Base-by-base conservation (phyloP, 2,113 vertebrate species). In the Osmerus mordax region DNA sequence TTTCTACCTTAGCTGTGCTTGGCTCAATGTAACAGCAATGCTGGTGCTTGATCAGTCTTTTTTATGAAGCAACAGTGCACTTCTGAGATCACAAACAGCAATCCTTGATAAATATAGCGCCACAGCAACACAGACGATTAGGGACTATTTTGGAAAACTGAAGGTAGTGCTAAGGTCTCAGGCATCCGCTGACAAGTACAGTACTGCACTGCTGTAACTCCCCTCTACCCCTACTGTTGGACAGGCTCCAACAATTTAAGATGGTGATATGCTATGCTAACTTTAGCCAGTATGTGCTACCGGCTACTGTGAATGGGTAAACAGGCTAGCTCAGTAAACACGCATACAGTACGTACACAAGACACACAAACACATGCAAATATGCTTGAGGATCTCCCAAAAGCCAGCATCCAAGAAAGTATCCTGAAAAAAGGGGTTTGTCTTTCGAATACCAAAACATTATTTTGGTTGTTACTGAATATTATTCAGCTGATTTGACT, bases 181-280 rank as follows among this genome's bases (percentile, higher is more conserved):
- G 71, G 83, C 86, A 90, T 90, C 81, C 79, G 90, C 91, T 92
- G 91, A 91, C 90, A 81, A 75, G 85, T 90, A 87, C 87, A 90
- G 88, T 89, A 82, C 73, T 83, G 84, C 9, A 8, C 41, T 47
- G 41, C 41, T 47, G 41, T 47, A 47, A 47, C 41, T 47, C 41
- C 9, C 41, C 32, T 36, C 32, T 36, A 36, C 32, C 32, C 7
- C 32, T 36, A 36, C 41, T 11, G 41, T 12, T 47, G 41, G 41
- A 9, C 41, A 47, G 9, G 2, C 41, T 47, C 41, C 41, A 47
- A 47, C 41, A 47, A 47, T 9, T 47, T 9, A 47, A 12, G 9
- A 47, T 47, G 41, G 41, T 47, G 41, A 47, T 47, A 47, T 7
- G 7, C 9, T 47, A 47, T 9, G 7, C 41, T 47, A 47, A 47